Percentiles rank a stretch among this genome's conserved stretches.
Conservation (phyloP, 2,113 vertebrate species). For the Sialia sialis region DNA sequence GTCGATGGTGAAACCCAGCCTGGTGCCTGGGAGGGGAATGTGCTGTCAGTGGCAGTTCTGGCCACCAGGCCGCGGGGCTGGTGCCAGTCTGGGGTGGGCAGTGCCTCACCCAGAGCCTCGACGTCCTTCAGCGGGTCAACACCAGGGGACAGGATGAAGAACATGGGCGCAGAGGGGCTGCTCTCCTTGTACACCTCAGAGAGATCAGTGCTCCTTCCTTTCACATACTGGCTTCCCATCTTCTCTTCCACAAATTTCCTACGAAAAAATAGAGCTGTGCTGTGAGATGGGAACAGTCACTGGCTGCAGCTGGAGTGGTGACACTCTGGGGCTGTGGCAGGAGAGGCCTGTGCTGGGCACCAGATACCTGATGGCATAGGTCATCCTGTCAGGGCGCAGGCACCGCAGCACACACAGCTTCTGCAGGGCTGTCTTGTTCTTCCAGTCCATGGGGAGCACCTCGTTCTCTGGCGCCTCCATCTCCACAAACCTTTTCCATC, state of each 20-base stretch:
- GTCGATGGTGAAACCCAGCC: slow-evolving; percentile 74
- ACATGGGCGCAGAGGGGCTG: slow-evolving; percentile 67
- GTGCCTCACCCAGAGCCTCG: slow-evolving; percentile 66
- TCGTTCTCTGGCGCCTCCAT: slow-evolving; percentile 73
- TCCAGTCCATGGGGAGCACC: slow-evolving; percentile 76
- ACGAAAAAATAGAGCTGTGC: neutral
- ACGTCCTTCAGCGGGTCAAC: slow-evolving; percentile 74
- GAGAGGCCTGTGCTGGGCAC: neutral
- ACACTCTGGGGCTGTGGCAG: fast-evolving
- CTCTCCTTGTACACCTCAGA: slow-evolving; percentile 73
- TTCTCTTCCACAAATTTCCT: slow-evolving; percentile 79
- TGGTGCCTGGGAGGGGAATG: slow-evolving; percentile 49
- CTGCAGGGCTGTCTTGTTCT: slow-evolving; percentile 71
- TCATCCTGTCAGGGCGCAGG: slow-evolving; percentile 77
- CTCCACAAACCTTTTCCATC: slow-evolving; percentile 78
- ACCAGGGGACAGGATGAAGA: slow-evolving; percentile 78
- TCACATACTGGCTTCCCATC: slow-evolving; percentile 76
- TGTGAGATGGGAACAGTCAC: neutral
- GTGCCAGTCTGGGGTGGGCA: too few species aligned
- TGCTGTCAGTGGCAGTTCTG: neutral
- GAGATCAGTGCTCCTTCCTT: slow-evolving; percentile 70
- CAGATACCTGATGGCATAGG: slow-evolving; percentile 69
- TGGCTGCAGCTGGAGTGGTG: fast-evolving
- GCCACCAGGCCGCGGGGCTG: fast-evolving
- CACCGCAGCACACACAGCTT: slow-evolving; percentile 77